Evolutionary conservation across 2,113 vertebrate species (phyloP).

Genomic region (Phaethornis superciliosus): DNA sequence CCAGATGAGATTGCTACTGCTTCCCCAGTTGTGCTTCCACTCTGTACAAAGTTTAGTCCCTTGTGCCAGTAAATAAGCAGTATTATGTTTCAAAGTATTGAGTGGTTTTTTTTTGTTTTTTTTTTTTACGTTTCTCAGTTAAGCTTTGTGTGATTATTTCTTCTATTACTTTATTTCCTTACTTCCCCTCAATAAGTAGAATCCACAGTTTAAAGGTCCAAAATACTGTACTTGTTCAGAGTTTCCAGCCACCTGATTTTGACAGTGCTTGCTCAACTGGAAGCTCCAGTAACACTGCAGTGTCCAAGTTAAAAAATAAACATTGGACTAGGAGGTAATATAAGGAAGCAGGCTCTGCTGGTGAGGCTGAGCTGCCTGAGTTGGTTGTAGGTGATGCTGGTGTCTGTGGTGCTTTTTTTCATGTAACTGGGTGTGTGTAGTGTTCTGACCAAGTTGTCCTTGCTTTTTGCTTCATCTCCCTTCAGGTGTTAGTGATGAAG

Average conservation of each 20-base stretch:
- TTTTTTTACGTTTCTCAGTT: not conserved
- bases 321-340: not conserved
- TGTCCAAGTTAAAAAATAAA: not conserved
- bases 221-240: not conserved
- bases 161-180: not conserved
- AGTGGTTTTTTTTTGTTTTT: not conserved
- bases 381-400: not conserved
- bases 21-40: not conserved
- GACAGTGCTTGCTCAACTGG: not conserved
- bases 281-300: not conserved
- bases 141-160: not conserved
- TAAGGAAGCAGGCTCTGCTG: not conserved
- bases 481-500: slow-evolving; percentile 94
- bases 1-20: not conserved
- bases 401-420: not conserved
- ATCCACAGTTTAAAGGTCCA: not conserved
- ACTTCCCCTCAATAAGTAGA: not conserved
- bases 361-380: not conserved
- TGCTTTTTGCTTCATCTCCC: not conserved
- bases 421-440: not conserved
- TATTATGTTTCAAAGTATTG: not conserved
- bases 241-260: not conserved
- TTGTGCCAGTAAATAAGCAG: not conserved
- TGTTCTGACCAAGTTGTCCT: not conserved
- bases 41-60: not conserved